Conservation (phyloP, 2,888 invertebrate species). For the Agrotis segetum region DNA sequence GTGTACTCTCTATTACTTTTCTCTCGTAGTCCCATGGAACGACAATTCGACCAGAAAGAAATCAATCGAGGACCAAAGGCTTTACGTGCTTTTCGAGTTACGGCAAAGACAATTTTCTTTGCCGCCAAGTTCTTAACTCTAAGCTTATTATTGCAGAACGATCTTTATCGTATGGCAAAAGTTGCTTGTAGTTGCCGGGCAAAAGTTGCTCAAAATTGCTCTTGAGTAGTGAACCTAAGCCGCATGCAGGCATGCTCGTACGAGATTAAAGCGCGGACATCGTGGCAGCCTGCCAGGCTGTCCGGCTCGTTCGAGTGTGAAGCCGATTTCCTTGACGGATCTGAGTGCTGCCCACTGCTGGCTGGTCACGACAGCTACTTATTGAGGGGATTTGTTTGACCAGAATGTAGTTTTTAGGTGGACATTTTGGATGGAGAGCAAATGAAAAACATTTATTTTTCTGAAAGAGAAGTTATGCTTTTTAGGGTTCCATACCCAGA, state of each 20-base stretch:
- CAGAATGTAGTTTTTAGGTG: neutral
- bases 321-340: slow-evolving; percentile 32
- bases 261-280: slow-evolving; percentile 28
- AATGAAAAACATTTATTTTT: too few relatives aligned
- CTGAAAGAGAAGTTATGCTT: too few relatives aligned
- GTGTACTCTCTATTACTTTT: too few relatives aligned
- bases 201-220: neutral
- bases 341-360: neutral
- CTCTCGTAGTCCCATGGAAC: too few relatives aligned
- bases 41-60: too few relatives aligned
- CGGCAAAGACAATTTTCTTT: too few relatives aligned
- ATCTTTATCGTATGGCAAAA: neutral
- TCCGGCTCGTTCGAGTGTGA: slow-evolving; percentile 1
- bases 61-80: too few relatives aligned
- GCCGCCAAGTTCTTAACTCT: too few relatives aligned
- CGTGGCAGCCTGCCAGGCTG: slow-evolving; percentile 43
- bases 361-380: slow-evolving; percentile 9
- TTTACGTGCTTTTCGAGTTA: too few relatives aligned
- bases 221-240: neutral
- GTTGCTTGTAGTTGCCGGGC: neutral
- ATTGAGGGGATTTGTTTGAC: neutral
- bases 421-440: neutral
- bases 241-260: slow-evolving; percentile 30
- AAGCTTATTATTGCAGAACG: too few relatives aligned
- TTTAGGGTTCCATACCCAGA: too few relatives aligned